These are phyloP conservation scores for Coelopa frigida DNA, from an alignment of 1,140 invertebrate genomes.

Conservation along the genomic window DNA sequence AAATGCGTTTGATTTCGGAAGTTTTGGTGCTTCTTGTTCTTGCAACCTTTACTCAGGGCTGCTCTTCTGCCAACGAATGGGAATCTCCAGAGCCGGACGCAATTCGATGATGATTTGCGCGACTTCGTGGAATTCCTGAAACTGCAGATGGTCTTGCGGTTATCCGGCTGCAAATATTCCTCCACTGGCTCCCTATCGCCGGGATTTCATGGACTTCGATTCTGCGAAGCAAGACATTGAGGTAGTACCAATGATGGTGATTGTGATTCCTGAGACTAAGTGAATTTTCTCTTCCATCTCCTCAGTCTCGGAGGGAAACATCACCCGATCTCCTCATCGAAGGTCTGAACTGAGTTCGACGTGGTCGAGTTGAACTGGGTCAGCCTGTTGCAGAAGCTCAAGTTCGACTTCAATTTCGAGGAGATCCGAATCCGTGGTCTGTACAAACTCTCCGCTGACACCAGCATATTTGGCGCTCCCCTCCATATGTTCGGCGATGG, in stretches of 20 bases:
- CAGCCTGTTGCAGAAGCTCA: conserved; percentile 28
- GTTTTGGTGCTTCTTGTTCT: no score
- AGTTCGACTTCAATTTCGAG: conserved; percentile 31
- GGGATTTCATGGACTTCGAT: conserved; percentile 18
- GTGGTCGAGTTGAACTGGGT: conserved; percentile 25
- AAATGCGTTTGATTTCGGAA: no score
- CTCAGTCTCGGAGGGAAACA: conserved; percentile 25
- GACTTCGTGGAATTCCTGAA: conserved; percentile 35
- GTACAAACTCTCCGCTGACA: conserved; percentile 25
- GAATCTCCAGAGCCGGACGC: no score
- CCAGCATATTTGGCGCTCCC: conserved; percentile 15
- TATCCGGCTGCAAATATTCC: conserved; percentile 28
- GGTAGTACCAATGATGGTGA: no score
- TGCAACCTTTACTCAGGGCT: no score
- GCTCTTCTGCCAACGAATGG: no score
- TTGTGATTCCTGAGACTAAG: no score
- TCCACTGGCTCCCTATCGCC: conserved; percentile 25
- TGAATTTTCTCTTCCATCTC: neutral
- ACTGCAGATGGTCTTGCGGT: conserved; percentile 37
- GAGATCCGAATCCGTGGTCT: conserved; percentile 20
- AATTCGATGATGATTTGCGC: conserved; percentile 34
- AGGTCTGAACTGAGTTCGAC: conserved; percentile 33
- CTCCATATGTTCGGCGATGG: conserved; percentile 25
- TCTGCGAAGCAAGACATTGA: conserved; percentile 2
- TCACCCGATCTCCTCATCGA: conserved; percentile 24